Base-by-base conservation (phyloP, 30 jellyfish, hydroid and myxozoan genomes). In the Hydractinia symbiolongicarpus region DNA sequence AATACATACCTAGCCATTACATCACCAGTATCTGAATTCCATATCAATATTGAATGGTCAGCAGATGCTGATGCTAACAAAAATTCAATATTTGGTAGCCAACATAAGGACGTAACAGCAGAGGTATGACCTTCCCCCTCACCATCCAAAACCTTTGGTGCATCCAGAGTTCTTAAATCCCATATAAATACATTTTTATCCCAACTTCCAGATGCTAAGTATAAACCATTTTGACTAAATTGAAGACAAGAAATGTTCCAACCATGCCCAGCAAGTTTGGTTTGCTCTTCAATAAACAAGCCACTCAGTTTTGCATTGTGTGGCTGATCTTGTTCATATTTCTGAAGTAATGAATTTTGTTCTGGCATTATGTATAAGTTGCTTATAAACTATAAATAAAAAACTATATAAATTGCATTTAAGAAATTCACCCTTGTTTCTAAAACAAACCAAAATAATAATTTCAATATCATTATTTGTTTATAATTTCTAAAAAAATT, bases 171-270 rank as follows among this genome's bases (percentile, higher is more conserved):
- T 49, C 91, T 76, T 72, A 90, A 54, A 77, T 90, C 97, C 97
- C 97, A 90, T 4, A 90, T 62, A 61, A 86, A 54, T 9, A 90
- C 78, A 10, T 69, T 79, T 67, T 90, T 90, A 81, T 90, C 97
- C 97, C 97, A 90, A 75, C 95, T 78, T 7, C 95, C 97, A 5
- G 97, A 90, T 4, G 97, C 97, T 51, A 90, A 73, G 66, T 83
- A 85, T 9, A 90, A 82, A 14, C 97, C 97, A 82, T 85, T 90
- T 61, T 80, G 73, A 69, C 93, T 84, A 87, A 90, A 84, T 15
- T 78, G 88, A 7, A 90, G 77, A 53, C 88, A 69, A 14, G 97
- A 90, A 1, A 90, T 62, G 51, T 84, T 93, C 97, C 97, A 90
- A 50, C 75, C 66, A 68, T 90, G 97, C n/a, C 93, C 93, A 56